Evolutionary conservation across 2,888 invertebrate species (phyloP), one percentile per base, ranked within the genome.

Genomic region (Phengaris arion): DNA sequence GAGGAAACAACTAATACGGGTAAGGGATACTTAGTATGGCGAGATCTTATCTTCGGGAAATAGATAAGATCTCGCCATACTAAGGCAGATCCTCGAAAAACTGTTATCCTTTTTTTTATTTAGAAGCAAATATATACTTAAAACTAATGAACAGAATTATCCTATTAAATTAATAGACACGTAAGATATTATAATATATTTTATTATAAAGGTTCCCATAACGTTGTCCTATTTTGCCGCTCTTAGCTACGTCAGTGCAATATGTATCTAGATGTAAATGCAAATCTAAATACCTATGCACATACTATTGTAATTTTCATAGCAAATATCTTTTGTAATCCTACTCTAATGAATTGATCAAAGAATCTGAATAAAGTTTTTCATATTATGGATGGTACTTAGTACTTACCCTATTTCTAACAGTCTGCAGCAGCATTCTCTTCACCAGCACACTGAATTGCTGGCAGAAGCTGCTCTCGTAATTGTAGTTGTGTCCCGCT

Each of bases 361-460:
- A 54, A 54, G 12, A 35, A 35, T 35, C 2, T 35, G 35, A 35
- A 35, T 35, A 3, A 2, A 3, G 54, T 54, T 54, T 54, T 54
- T 4, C 6, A 35, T 0, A 35, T 35, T 35, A 35, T 35, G 4
- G 2, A 54, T 54, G 6, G 7, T n/a, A 55, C 2, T 55, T 55
- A 57, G n/a, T 57, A 69, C 81, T 79, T 78, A 93, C 97, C 90
- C 94, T 95, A 90, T 97, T 96, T 80, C 97, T 94, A 90, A 95
- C 95, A 85, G 95, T 95, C 88, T 97, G 97, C 64, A 96, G 83
- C 84, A 96, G 88, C 96, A 97, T 97, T 79, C 97, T 93, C 76
- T 91, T 94, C 2, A 96, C 84, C 46, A 97, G 83, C 15, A 96
- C 94, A 10, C 85, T 83, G 82, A 97, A 97, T 87, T 97, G 97